Evolutionary conservation across 2,888 invertebrate species (phyloP).

Genomic region (Drosophila lacicola): DNA sequence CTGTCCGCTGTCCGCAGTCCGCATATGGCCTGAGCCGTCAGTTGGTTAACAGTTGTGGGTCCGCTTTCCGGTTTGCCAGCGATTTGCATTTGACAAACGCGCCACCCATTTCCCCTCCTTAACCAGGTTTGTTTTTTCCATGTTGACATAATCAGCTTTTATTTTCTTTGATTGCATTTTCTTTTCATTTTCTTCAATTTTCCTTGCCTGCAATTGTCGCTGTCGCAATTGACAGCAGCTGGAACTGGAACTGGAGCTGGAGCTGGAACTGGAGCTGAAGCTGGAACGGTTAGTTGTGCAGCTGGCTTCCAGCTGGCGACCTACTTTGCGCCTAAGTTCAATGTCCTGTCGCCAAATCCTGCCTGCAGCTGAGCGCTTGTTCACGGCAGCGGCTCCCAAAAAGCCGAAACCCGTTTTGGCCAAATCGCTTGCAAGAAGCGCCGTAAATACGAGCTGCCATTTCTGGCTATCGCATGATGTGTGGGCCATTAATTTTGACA

Average conservation of each 20-base stretch:
- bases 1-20: background rate
- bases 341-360: slow-evolving; percentile 60
- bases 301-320: slow-evolving; percentile 25
- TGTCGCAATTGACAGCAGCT: slow-evolving; percentile 33
- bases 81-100: slow-evolving; percentile 43
- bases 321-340: slow-evolving; percentile 47
- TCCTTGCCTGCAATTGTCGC: slow-evolving; percentile 8
- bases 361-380: slow-evolving; percentile 12
- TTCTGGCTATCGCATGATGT: slow-evolving; percentile 2
- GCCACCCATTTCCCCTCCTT: background rate
- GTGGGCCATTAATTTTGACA: slow-evolving; percentile 7
- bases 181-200: slow-evolving; percentile 15
- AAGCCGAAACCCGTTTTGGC: slow-evolving; percentile 36
- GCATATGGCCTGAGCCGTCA: slow-evolving; percentile 22
- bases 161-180: slow-evolving; percentile 48
- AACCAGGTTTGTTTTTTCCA: no score
- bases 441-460: background rate
- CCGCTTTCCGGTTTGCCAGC: slow-evolving; percentile 47
- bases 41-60: slow-evolving; percentile 38
- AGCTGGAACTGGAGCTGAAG: background rate
- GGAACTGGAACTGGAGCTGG: slow-evolving; percentile 4
- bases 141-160: slow-evolving; percentile 55
- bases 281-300: background rate
- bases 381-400: background rate
- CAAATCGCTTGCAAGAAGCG: slow-evolving; percentile 6